Base-by-base conservation (phyloP, 2,888 invertebrate species). In the Bursaphelenchus okinawaensis region DNA sequence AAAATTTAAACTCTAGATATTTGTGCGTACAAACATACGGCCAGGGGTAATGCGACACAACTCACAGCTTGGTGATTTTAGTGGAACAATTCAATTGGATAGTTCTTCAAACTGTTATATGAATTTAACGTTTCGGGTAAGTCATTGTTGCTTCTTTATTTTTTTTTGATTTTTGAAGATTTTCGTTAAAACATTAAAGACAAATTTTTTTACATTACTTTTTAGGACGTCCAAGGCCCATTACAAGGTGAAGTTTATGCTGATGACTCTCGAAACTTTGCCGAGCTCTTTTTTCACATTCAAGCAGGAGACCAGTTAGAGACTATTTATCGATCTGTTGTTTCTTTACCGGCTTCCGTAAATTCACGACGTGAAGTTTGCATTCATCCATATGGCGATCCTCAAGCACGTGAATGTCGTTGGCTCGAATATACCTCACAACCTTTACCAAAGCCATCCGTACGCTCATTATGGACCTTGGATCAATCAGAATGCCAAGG, bases 51-150 rank as follows among this genome's bases (percentile, higher is more conserved):
- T 75, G 9, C 66, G 68, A 50, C 78, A 78, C 55, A 50, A 68
- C 6, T 79, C 78, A 3, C 70, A 73, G 24, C 68, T 78, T 9
- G 62, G 60, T n/a, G 63, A 60, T 9, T 80, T 80, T 64, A 62
- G 63, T 50, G 80, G 79, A n/a, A 55, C 68, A 0, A 76, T 80
- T 26, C 70, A 70, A 26, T 54, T 78, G 52, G 80, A 81, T 56
- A 66, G 57, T 20, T 70, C 75, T 20, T 81, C 81, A 27, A 80
- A 80, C 60, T 66, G 72, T 12, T 81, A 62, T 58, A 54, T 79
- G 54, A 79, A 79, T 56, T 26, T 81, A 22, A 79, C 75, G 9
- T 72, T 79, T 27, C 40, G 57, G 23, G 75, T 77, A 55, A 58
- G 66, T 62, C 7, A 9, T 31, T 28, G 22, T 12, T 8, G 8